Conservation (phyloP, 2,113 vertebrate species). For the Nothoprocta pentlandii region DNA sequence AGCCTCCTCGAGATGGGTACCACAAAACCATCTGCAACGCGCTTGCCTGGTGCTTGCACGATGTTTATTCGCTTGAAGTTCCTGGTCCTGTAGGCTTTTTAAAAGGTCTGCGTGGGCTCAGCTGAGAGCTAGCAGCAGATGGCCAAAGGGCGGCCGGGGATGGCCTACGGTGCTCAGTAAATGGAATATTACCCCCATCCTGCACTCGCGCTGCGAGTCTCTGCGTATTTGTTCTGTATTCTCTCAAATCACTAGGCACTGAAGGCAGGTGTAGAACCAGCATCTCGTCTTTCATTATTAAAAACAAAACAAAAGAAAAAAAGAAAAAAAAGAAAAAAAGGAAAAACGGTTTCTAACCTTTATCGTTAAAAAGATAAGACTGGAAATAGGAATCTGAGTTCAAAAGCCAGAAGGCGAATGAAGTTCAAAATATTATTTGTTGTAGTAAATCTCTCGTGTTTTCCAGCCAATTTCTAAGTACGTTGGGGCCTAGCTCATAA, state of each 20-base stretch:
- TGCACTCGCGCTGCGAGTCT: background rate
- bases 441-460: constrained; percentile 24
- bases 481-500: background rate
- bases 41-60: background rate
- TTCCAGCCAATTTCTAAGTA: background rate
- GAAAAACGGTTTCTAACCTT: background rate
- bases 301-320: background rate
- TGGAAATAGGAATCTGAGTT: background rate
- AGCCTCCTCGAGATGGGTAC: background rate
- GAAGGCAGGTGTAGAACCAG: constrained; percentile 23
- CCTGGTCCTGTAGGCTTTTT: background rate
- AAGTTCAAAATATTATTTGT: constrained; percentile 39
- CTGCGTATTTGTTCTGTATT: constrained; percentile 19
- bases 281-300: constrained; percentile 15
- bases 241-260: background rate
- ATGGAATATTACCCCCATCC: constrained; percentile 54
- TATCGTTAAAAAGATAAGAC: background rate
- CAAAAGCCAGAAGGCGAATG: constrained; percentile 14
- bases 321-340: background rate
- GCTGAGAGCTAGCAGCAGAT: constrained; percentile 23
- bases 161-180: constrained; percentile 37
- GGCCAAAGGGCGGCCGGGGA: constrained; percentile 45
- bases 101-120: background rate
- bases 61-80: background rate
- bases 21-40: background rate